Percentiles rank a stretch among this genome's conserved stretches.
Conservation (phyloP, 2,797 vertebrate genomes). For the Telmatherina bonti region DNA sequence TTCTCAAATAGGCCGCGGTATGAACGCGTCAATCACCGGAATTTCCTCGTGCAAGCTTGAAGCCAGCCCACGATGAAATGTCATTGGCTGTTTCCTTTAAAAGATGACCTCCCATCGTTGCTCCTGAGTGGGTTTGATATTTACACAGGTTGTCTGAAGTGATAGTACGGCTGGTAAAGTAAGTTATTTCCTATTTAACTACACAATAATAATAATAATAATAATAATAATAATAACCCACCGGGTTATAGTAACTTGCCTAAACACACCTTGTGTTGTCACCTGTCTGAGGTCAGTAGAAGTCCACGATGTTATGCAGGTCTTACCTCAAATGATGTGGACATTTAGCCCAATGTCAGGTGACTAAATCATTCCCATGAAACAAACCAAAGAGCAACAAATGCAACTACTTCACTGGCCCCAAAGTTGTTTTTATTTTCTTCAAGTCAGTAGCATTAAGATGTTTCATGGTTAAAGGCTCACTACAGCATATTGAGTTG, state of each 20-base stretch:
- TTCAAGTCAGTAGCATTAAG: not conserved
- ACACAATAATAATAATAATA: not conserved
- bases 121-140: constrained; percentile 24
- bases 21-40: constrained; percentile 64
- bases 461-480: not conserved
- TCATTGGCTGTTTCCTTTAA: constrained; percentile 69
- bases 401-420: not conserved
- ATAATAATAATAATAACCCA: not conserved
- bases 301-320: not conserved
- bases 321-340: no score
- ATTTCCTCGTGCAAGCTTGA: constrained; percentile 82
- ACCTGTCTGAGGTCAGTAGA: not conserved
- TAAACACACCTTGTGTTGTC: not conserved
- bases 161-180: not conserved
- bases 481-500: not conserved
- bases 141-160: not conserved
- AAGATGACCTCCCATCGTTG: constrained; percentile 20
- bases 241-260: not conserved
- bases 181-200: not conserved
- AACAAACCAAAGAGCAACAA: not conserved
- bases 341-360: not conserved
- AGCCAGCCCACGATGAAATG: constrained; percentile 78
- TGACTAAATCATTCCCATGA: not conserved
- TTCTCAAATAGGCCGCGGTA: constrained; percentile 47
- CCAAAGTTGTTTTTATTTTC: not conserved